A percentile compares a stretch with the other conserved stretches of the same genome.
phyloP scores from a whole-genome alignment of 2,113 vertebrate genomes.

The Zapus hudsonius region DNA sequence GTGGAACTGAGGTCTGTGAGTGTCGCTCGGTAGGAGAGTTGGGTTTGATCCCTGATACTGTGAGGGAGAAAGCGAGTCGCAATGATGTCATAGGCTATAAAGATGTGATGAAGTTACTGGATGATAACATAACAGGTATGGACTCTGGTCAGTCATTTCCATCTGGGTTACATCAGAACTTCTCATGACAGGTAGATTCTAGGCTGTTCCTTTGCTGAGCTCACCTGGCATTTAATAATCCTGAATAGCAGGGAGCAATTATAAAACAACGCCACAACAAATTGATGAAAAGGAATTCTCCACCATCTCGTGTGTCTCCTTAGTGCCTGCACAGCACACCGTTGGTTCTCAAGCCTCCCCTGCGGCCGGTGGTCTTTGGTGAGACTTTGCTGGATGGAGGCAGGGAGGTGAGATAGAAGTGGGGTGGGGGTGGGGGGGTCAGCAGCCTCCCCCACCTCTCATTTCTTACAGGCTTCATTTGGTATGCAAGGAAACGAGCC shows the following conservation, averaged over 20 bases:
- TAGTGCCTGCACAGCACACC: accelerated
- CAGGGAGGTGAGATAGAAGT: background rate
- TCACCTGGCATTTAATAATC: background rate
- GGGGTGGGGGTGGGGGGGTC: background rate
- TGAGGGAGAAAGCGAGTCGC: background rate
- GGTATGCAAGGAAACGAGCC: constrained; percentile 88
- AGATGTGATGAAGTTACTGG: background rate
- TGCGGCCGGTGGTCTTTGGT: accelerated
- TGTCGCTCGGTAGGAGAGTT: background rate
- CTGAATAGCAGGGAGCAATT: background rate
- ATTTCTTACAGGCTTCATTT: constrained; percentile 82
- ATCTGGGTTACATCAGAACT: background rate
- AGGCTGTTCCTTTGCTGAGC: background rate
- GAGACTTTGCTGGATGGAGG: background rate
- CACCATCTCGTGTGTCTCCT: too few species aligned
- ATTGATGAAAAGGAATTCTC: background rate
- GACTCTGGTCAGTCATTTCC: background rate
- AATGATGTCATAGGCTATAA: too few species aligned
- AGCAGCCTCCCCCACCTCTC: constrained; percentile 71
- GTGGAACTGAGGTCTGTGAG: background rate
- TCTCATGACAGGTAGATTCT: background rate
- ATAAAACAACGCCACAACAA: background rate
- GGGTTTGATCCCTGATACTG: background rate
- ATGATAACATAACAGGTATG: background rate
- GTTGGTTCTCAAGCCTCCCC: accelerated